Conservation (phyloP, 2,113 vertebrate genomes). For the Amblyopsis rosae region DNA sequence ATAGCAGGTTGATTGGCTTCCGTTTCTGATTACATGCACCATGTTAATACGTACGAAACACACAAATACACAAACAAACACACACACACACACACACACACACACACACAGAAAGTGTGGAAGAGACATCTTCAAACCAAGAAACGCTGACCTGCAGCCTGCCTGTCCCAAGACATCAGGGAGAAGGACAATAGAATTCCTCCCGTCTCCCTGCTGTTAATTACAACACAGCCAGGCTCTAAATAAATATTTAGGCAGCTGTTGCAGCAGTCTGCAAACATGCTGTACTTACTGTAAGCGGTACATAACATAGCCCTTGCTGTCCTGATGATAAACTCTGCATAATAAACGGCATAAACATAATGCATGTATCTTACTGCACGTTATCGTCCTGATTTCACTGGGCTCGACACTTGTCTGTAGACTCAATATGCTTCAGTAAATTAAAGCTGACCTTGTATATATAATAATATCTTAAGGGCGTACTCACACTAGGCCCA, state of each 20-base stretch:
- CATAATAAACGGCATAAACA: slow-evolving; percentile 30
- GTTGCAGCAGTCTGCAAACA: slow-evolving; percentile 49
- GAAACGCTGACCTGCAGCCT: slow-evolving; percentile 64
- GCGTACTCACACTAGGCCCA: too few relatives aligned
- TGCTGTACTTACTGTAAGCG: slow-evolving; percentile 16
- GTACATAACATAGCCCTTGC: slow-evolving; percentile 24
- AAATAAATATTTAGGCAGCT: slow-evolving; percentile 72
- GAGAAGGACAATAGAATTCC: slow-evolving; percentile 72
- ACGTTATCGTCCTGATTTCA: too few relatives aligned
- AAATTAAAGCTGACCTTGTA: too few relatives aligned
- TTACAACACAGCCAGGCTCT: slow-evolving; percentile 67
- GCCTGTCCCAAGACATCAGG: slow-evolving; percentile 47
- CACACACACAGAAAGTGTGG: slow-evolving; percentile 28
- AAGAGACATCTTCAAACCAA: slow-evolving; percentile 50
- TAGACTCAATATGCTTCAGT: too few relatives aligned
- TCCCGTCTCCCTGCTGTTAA: slow-evolving; percentile 67
- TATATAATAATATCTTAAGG: too few relatives aligned
- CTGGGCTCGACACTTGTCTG: too few relatives aligned
- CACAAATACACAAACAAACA: slow-evolving; percentile 35
- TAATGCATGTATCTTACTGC: slow-evolving; percentile 2
- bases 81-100: neutral
- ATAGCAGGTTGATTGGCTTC: slow-evolving; percentile 40
- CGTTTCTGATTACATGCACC: slow-evolving; percentile 37
- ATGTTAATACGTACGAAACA: slow-evolving; percentile 1
- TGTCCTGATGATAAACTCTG: slow-evolving; percentile 35